These are phyloP conservation scores for Anoplolepis gracilipes DNA, from an alignment of 1,140 invertebrate species.

Conservation along the genomic window DNA sequence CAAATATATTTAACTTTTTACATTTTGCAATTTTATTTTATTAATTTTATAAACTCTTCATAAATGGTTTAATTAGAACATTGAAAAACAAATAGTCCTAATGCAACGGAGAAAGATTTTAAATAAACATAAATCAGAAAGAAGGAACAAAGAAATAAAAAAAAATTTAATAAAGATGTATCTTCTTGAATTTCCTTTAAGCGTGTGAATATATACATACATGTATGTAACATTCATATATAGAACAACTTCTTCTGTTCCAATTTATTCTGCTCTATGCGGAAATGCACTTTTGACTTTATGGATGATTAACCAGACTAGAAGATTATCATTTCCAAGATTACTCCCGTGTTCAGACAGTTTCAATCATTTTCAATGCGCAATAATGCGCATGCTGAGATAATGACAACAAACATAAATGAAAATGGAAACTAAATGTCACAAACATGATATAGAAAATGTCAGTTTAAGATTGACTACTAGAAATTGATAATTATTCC, in stretches of 20 bases:
- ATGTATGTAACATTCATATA: not conserved
- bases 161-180: not conserved
- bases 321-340: slow-evolving; percentile 46
- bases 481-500: slow-evolving; percentile 20
- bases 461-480: slow-evolving; percentile 16
- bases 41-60: no score
- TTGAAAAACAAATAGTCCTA: not conserved
- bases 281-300: slow-evolving; percentile 25
- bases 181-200: not conserved
- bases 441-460: not conserved
- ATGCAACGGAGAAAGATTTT: not conserved
- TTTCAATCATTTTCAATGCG: slow-evolving; percentile 47
- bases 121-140: no score
- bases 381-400: slow-evolving; percentile 36
- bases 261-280: slow-evolving; percentile 6
- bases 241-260: not conserved
- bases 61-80: not conserved
- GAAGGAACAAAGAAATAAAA: no score
- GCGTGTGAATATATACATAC: no score
- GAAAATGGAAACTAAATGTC: slow-evolving; percentile 35
- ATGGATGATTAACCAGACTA: slow-evolving; percentile 29
- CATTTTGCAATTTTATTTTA: no score
- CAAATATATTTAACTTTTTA: no score
- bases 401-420: slow-evolving; percentile 37
- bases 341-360: slow-evolving; percentile 31